Evolutionary conservation across 2,888 invertebrate species (phyloP).

Genomic region (Atethmia centrago): DNA sequence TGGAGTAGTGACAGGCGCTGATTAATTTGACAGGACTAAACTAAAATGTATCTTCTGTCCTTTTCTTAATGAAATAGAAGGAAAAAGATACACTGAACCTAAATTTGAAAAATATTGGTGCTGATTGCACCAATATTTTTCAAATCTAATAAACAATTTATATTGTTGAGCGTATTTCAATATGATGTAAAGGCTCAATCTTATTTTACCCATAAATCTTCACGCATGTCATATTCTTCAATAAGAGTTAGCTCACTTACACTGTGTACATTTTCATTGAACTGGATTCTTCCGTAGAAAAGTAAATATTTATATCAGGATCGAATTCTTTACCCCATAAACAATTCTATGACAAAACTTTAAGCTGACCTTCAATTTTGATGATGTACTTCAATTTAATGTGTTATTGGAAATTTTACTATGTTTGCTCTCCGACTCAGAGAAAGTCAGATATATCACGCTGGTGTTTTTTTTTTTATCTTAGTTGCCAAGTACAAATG

Average conservation of each 20-base stretch:
- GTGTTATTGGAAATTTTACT: conserved; percentile 12
- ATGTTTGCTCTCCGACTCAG: not conserved
- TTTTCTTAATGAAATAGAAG: too few species aligned
- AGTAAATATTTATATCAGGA: conserved; percentile 47
- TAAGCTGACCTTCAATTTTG: conserved; percentile 27
- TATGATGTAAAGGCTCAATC: conserved; percentile 25
- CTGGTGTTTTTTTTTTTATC: not conserved
- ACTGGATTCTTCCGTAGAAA: conserved; percentile 21
- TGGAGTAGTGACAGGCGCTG: too few species aligned
- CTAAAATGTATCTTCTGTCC: too few species aligned
- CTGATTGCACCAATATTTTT: too few species aligned
- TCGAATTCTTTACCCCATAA: conserved; percentile 36
- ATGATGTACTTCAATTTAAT: conserved; percentile 19
- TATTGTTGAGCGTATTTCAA: conserved; percentile 19
- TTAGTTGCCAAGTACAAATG: conserved; percentile 34
- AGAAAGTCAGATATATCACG: conserved; percentile 1
- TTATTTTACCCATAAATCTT: conserved; percentile 38
- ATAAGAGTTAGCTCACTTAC: conserved; percentile 4
- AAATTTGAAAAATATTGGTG: too few species aligned
- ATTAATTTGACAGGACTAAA: too few species aligned
- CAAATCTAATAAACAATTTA: conserved; percentile 16
- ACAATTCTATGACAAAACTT: conserved; percentile 23
- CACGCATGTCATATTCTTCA: conserved; percentile 22
- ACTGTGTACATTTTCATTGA: conserved; percentile 15
- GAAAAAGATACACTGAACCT: too few species aligned